These are phyloP conservation scores for Rallus crepitans DNA, from an alignment of 2,797 vertebrate species.

Conservation along the genomic window DNA sequence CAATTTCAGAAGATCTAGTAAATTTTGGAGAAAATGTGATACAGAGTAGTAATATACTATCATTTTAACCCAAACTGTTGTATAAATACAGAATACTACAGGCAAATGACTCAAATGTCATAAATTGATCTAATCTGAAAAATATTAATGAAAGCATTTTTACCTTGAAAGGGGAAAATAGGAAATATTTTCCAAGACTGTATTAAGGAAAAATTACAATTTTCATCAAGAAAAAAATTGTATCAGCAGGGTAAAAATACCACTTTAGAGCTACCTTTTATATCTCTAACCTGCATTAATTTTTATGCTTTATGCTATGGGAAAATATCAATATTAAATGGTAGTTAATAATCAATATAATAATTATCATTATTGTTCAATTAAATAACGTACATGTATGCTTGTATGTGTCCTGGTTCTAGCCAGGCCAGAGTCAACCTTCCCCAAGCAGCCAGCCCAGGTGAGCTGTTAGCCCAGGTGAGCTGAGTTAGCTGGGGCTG, in stretches of 20 bases:
- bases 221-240: background rate
- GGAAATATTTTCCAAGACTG: background rate
- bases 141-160: background rate
- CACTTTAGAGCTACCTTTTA: background rate
- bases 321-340: background rate
- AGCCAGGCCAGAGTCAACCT: too few relatives aligned
- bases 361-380: too few relatives aligned
- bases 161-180: background rate
- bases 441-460: too few relatives aligned
- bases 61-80: background rate
- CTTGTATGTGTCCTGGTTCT: background rate
- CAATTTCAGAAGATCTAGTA: background rate
- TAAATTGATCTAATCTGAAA: background rate
- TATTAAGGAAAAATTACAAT: background rate
- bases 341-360: too few relatives aligned
- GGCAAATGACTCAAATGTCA: background rate
- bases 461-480: too few relatives aligned
- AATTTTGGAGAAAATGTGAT: background rate
- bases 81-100: background rate
- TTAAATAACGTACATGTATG: background rate
- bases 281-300: background rate
- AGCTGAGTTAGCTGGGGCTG: too few relatives aligned
- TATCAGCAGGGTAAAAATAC: background rate
- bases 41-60: background rate
- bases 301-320: background rate